Evolutionary conservation across 2,888 invertebrate species (phyloP).

Genomic region (Polyommatus icarus): DNA sequence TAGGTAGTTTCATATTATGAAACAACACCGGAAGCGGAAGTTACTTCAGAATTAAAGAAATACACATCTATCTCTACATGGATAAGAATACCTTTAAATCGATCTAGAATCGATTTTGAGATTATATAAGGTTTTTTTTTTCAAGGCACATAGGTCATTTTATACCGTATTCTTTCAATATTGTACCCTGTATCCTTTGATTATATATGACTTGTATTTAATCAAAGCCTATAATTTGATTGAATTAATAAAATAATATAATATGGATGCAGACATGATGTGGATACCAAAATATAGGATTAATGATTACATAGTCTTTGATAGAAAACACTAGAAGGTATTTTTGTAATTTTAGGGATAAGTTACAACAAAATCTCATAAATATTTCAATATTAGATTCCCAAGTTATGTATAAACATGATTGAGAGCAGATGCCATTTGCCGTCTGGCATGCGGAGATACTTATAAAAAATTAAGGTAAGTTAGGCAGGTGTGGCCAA

Average conservation of each 20-base stretch:
- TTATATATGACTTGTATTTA: no score
- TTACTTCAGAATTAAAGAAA: neutral
- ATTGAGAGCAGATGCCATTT: constrained; percentile 45
- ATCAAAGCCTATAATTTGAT: no score
- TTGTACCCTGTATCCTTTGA: no score
- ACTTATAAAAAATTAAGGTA: constrained; percentile 52
- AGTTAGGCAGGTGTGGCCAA: constrained; percentile 65
- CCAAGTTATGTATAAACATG: neutral
- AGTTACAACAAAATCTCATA: neutral
- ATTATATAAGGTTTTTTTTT: no score
- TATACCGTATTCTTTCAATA: no score
- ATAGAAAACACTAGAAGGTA: no score
- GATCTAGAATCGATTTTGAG: neutral
- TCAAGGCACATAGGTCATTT: no score
- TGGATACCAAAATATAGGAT: no score
- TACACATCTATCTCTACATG: neutral
- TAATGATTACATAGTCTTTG: no score
- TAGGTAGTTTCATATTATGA: neutral
- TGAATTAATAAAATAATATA: no score
- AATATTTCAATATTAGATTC: neutral
- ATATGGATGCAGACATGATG: no score
- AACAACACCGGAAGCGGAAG: neutral
- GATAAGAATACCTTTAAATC: neutral
- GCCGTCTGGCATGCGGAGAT: constrained; percentile 43
- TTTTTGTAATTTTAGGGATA: neutral